Conservation (phyloP, 1,140 invertebrate species). For the Ceratina calcarata region DNA sequence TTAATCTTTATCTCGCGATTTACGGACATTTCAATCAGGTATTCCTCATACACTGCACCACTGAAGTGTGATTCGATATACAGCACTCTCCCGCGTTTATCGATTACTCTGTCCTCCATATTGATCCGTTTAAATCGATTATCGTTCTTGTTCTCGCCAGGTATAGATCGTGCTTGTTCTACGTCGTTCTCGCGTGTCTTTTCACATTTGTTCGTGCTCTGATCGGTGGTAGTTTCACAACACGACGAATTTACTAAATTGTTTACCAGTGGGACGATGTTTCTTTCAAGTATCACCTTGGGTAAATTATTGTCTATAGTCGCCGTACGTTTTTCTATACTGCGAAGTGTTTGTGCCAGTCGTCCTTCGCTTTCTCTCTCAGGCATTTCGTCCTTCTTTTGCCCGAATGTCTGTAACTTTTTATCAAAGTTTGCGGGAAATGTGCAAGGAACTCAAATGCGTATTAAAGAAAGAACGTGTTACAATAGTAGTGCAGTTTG, state of each 20-base stretch:
- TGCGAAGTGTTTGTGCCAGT: no score
- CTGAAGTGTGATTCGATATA: constrained; percentile 60
- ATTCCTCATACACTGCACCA: constrained; percentile 59
- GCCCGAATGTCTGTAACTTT: constrained; percentile 20
- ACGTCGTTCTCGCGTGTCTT: neutral
- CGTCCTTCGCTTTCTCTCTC: neutral
- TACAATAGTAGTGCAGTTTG: neutral
- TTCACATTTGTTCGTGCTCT: neutral
- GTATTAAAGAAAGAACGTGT: neutral
- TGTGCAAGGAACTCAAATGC: neutral
- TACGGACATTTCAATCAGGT: constrained; percentile 54
- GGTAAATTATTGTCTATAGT: neutral
- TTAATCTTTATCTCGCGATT: constrained; percentile 65
- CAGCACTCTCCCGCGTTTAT: constrained; percentile 13
- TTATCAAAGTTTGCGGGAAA: neutral
- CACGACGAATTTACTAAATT: neutral
- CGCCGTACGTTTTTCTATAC: neutral
- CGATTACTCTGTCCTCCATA: neutral
- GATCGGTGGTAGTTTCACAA: neutral
- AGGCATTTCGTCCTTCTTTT: neutral
- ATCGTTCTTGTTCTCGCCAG: neutral
- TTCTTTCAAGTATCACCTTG: neutral
- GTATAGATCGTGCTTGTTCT: neutral
- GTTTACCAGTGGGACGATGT: neutral
- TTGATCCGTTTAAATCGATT: constrained; percentile 16